These are phyloP conservation scores for Spilarctia lutea DNA, from an alignment of 2,888 invertebrate genomes.

Conservation along the genomic window DNA sequence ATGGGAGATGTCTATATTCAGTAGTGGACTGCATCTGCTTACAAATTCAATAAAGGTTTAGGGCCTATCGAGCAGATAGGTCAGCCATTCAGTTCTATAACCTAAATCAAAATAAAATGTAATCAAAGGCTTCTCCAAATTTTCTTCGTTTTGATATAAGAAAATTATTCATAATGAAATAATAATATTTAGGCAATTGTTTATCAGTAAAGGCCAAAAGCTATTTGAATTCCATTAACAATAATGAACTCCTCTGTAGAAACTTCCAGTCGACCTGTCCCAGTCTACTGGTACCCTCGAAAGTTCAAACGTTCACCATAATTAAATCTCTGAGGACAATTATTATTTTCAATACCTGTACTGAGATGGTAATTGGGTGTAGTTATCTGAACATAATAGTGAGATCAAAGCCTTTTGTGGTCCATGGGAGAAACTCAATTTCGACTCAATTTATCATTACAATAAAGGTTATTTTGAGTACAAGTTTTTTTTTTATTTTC, in stretches of 20 bases:
- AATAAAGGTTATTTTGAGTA: not conserved
- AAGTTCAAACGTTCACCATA: slow-evolving; percentile 21
- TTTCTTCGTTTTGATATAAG: not conserved
- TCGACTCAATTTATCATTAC: not conserved
- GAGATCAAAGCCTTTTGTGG: slow-evolving; percentile 37
- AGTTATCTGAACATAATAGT: slow-evolving; percentile 40
- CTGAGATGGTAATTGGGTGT: slow-evolving; percentile 36
- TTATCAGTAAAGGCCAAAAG: not conserved
- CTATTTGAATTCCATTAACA: slow-evolving; percentile 14
- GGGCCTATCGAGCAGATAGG: too few species aligned
- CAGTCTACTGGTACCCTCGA: slow-evolving; percentile 8
- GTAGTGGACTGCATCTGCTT: too few species aligned
- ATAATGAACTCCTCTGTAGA: slow-evolving; percentile 16
- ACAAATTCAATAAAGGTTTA: too few species aligned
- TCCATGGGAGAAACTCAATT: not conserved
- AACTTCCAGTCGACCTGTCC: slow-evolving; percentile 13
- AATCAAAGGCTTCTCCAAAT: not conserved
- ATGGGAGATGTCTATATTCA: too few species aligned
- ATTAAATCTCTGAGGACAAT: slow-evolving; percentile 22
- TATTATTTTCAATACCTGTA: slow-evolving; percentile 22
- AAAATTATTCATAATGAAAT: not conserved
- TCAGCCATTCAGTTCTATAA: not conserved
- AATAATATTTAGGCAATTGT: not conserved
- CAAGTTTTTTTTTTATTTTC: not conserved
- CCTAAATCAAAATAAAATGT: not conserved